Evolutionary conservation across 1,140 invertebrate species (phyloP).

Genomic region (Asbolus verrucosus): DNA sequence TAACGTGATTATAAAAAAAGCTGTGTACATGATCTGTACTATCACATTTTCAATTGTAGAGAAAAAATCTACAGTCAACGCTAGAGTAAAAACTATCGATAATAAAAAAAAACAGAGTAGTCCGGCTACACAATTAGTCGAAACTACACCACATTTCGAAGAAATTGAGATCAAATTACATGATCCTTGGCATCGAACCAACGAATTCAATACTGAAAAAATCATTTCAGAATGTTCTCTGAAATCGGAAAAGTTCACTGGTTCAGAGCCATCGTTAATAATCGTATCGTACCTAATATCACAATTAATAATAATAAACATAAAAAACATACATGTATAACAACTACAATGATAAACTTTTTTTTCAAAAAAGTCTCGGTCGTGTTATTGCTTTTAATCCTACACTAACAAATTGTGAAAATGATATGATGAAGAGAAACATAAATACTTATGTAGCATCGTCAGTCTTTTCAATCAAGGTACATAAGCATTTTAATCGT

Average conservation of each 20-base stretch:
- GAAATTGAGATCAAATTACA: constrained; percentile 9
- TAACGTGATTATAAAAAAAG: constrained; percentile 25
- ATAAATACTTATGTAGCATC: constrained; percentile 18
- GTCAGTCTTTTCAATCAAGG: constrained; percentile 21
- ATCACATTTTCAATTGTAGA: constrained; percentile 30
- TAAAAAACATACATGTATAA: too few relatives aligned
- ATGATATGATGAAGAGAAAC: constrained; percentile 1
- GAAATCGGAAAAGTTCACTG: neutral
- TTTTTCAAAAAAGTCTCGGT: neutral
- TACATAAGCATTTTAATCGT: constrained; percentile 26
- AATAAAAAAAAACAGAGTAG: constrained; percentile 1
- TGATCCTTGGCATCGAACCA: neutral
- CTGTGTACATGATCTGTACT: constrained; percentile 15
- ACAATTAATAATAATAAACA: constrained; percentile 3
- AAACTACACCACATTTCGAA: constrained; percentile 18
- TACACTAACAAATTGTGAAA: neutral
- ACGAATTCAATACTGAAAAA: neutral
- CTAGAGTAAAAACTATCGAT: neutral
- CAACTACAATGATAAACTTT: too few relatives aligned
- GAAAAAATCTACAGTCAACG: neutral
- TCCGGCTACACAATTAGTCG: constrained; percentile 11
- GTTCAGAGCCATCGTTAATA: too few relatives aligned
- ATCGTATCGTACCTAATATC: constrained; percentile 35
- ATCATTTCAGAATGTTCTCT: neutral
- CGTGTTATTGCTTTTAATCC: too few relatives aligned